phyloP scores from a whole-genome alignment of 2,888 invertebrate genomes.

The Hydrotaea diabolus region DNA sequence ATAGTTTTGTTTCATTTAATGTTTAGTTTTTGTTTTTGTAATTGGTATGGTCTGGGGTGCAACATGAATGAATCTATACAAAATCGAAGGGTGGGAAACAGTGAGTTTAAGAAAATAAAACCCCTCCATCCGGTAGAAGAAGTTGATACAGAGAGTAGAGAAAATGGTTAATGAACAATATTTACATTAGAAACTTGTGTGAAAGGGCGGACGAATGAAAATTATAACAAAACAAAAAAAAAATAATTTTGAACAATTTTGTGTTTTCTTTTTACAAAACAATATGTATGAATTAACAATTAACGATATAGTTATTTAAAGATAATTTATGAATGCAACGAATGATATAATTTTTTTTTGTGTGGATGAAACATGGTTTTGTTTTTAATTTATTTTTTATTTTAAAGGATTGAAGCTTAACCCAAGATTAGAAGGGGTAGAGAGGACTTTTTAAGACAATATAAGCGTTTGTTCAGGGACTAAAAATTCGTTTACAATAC shows the following conservation, averaged over 20 bases:
- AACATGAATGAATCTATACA: conserved; percentile 50
- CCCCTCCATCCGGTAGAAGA: too few relatives aligned
- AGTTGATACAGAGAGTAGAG: background rate
- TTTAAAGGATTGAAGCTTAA: background rate
- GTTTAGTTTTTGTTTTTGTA: background rate
- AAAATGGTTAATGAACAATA: conserved; percentile 21
- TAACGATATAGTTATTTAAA: conserved; percentile 3
- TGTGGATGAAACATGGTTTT: background rate
- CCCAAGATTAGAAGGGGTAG: too few relatives aligned
- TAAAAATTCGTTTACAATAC: too few relatives aligned
- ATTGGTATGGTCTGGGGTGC: conserved; percentile 17
- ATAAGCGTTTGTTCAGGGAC: too few relatives aligned
- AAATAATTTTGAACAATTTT: conserved; percentile 5
- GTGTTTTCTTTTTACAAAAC: background rate
- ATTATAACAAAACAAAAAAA: background rate
- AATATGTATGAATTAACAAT: conserved; percentile 22
- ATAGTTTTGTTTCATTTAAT: background rate
- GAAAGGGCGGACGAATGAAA: background rate
- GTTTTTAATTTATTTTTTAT: background rate
- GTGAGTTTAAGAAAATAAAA: background rate
- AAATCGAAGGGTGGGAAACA: conserved; percentile 1
- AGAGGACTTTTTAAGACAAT: too few relatives aligned
- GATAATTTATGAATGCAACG: conserved; percentile 26
- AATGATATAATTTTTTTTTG: background rate
- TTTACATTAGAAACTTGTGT: conserved; percentile 46